Evolutionary conservation across 2,888 invertebrate genomes (phyloP), one percentile per base, ranked within the genome.

Genomic region (Aphodius sticticus): DNA sequence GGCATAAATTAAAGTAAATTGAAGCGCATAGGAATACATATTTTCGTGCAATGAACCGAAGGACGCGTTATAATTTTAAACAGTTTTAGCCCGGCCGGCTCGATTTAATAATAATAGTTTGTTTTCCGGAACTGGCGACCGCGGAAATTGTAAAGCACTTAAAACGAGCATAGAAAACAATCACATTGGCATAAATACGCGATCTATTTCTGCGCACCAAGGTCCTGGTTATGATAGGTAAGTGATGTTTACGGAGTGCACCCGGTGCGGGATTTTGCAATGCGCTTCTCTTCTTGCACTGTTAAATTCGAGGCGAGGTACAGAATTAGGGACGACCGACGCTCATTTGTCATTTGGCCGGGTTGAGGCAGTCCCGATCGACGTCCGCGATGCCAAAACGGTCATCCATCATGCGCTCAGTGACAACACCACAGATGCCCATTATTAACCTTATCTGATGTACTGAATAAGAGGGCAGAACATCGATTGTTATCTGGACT

Each of bases 51-150:
- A 38, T 38, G 53, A 53, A 53, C 53, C 53, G 12, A 53, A 53
- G 53, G 53, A 53, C 53, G 53, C 53, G 53, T 53, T 53, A 53
- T 53, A 53, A 53, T 53, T 53, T 53, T 53, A 53, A 53, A 53
- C 53, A 53, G 53, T 53, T 53, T 53, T 5, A 12, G 53, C 53
- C 53, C 53, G 53, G 53, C 53, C 53, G 12, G 53, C 53, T 53
- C 9, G 53, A 53, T 53, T 53, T 53, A 53, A 53, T 53, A 53
- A 53, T 53, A 53, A 53, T 53, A 53, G 38, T 38, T 38, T 53
- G 53, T 53, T 53, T 53, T 53, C 53, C 53, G 53, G 1, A 53
- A 53, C 9, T 12, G 7, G 53, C 7, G 53, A 53, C 12, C 6
- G 53, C 53, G 53, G 53, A 53, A 53, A 26, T 26, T 26, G 26